phyloP scores from a whole-genome alignment of 1,140 invertebrate genomes.

The Daktulosphaira vitifoliae region DNA sequence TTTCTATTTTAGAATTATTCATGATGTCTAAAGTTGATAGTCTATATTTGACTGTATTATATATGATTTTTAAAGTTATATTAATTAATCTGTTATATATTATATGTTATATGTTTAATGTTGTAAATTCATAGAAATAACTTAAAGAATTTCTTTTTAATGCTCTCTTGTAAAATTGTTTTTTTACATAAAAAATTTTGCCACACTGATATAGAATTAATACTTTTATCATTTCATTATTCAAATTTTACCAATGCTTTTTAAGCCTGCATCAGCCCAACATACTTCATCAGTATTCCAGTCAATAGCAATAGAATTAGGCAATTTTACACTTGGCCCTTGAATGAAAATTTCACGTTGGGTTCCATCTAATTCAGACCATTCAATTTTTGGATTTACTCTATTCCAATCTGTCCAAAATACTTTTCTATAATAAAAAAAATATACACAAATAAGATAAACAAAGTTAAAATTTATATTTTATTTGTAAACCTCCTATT shows the following conservation, averaged over 20 bases:
- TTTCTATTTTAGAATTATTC: too few species aligned
- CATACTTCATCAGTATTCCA: conserved; percentile 73
- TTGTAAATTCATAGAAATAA: too few species aligned
- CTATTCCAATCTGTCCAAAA: conserved; percentile 98
- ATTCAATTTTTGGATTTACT: conserved; percentile 82
- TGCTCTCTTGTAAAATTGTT: too few species aligned
- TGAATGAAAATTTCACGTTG: conserved; percentile 61
- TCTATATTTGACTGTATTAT: too few species aligned
- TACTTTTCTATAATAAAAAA: conserved; percentile 59
- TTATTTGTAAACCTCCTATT: conserved; percentile 41
- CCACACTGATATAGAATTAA: too few species aligned
- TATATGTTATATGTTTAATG: too few species aligned
- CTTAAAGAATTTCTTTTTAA: conserved; percentile 20
- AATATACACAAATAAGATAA: neutral
- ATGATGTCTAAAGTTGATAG: too few species aligned
- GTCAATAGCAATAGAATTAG: conserved; percentile 82
- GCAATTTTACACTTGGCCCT: conserved; percentile 53
- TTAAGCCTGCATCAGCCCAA: conserved; percentile 88
- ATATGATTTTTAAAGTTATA: too few species aligned
- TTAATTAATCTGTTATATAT: too few species aligned
- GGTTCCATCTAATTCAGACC: conserved; percentile 85
- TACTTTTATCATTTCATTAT: too few species aligned
- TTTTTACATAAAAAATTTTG: too few species aligned
- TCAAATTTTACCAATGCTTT: conserved; percentile 47
- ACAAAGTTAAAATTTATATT: neutral